A percentile compares a stretch with the other conserved stretches of the same genome.
Conservation (phyloP, 2,797 vertebrate genomes). For the Sebastiscus tertius region DNA sequence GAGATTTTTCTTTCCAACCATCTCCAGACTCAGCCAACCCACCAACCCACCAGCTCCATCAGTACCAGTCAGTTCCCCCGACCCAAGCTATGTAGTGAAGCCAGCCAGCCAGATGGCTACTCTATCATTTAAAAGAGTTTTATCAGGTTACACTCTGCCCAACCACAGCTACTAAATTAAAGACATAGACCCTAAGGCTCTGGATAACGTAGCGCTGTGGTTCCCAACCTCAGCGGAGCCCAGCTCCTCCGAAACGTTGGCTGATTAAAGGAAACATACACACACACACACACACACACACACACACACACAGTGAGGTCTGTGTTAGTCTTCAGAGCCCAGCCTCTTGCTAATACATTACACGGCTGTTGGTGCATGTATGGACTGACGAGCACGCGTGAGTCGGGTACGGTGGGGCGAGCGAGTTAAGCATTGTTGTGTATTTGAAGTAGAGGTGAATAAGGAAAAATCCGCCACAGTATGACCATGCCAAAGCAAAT, state of each 20-base stretch:
- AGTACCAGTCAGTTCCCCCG: slow-evolving; percentile 62
- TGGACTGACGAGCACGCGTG: neutral
- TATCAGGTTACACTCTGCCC: slow-evolving; percentile 82
- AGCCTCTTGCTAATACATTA: slow-evolving; percentile 60
- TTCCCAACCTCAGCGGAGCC: slow-evolving; percentile 63
- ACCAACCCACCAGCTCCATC: slow-evolving; percentile 67
- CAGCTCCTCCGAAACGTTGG: slow-evolving; percentile 66
- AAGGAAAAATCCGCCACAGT: slow-evolving; percentile 47
- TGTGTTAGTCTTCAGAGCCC: slow-evolving; percentile 70
- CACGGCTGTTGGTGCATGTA: slow-evolving; percentile 47
- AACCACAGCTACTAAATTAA: slow-evolving; percentile 82
- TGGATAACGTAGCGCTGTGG: slow-evolving; percentile 69
- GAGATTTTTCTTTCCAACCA: slow-evolving; percentile 70
- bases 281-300: slow-evolving; percentile 52
- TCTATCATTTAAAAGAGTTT: slow-evolving; percentile 85
- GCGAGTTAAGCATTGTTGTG: slow-evolving; percentile 31
- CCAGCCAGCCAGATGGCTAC: slow-evolving; percentile 77
- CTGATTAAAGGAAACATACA: slow-evolving; percentile 75
- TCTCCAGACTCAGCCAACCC: slow-evolving; percentile 57
- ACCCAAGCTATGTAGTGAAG: slow-evolving; percentile 60
- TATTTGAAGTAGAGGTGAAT: slow-evolving; percentile 40
- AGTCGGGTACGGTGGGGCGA: slow-evolving; percentile 17
- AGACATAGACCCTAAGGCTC: slow-evolving; percentile 73
- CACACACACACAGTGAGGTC: slow-evolving; percentile 42
- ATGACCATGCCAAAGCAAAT: slow-evolving; percentile 72